Percentiles rank a stretch among this genome's conserved stretches.
Conservation (phyloP, 2,888 invertebrate species). For the Luperina nickerlii region DNA sequence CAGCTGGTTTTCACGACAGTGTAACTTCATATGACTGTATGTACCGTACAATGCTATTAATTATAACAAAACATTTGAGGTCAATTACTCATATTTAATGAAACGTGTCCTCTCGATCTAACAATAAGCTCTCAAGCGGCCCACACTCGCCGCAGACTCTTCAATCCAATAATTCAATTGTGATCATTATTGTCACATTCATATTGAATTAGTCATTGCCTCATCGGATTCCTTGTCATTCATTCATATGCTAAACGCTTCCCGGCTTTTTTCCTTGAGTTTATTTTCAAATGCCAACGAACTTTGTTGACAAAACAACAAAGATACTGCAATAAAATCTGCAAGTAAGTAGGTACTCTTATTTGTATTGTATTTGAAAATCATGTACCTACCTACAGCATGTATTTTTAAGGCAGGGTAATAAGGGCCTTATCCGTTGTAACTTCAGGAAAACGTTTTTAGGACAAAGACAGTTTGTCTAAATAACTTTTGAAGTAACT, state of each 20-base stretch:
- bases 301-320: constrained; percentile 18
- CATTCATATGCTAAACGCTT: constrained; percentile 46
- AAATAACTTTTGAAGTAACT: not conserved
- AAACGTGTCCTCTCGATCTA: constrained; percentile 19
- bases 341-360: not conserved
- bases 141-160: constrained; percentile 27
- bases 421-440: not conserved
- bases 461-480: not conserved
- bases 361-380: not conserved
- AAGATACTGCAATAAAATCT: not conserved
- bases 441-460: not conserved
- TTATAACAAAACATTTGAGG: constrained; percentile 17
- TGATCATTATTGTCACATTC: constrained; percentile 47
- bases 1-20: not conserved
- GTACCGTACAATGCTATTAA: constrained; percentile 24
- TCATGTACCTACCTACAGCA: not conserved
- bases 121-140: constrained; percentile 38
- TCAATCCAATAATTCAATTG: constrained; percentile 61
- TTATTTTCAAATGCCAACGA: constrained; percentile 36
- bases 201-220: constrained; percentile 58
- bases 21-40: not conserved
- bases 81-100: constrained; percentile 25
- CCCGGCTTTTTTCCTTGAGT: constrained; percentile 25
- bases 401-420: not conserved
- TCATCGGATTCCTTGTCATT: constrained; percentile 40